Evolutionary conservation across 2,113 vertebrate genomes (phyloP), one percentile per base, ranked within the genome.

Genomic region (Ammodramus savannarum): DNA sequence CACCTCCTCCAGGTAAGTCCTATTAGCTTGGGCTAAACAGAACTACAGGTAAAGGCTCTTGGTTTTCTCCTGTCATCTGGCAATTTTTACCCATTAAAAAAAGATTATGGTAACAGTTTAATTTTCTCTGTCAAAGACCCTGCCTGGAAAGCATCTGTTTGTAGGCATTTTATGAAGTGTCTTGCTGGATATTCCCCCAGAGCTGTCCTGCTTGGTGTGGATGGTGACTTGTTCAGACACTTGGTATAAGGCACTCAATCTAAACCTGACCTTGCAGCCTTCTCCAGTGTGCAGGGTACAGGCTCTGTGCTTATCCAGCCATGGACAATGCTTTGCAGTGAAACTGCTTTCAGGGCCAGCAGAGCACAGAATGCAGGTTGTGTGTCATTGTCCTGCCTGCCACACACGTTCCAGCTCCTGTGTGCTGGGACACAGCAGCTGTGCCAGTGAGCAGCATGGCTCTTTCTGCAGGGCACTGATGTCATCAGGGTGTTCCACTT

Each of bases 1-100:
- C 99, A 0, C 99, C 98, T 16, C 99, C 99, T 49, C 99, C 99
- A 96, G 99, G 99, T 99, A 96, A 97, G 92, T 77, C 34, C 25
- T 39, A 26, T 68, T 58, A 43, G 58, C 55, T 68, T 5, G 5
- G 32, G 36, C 36, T 59, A 63, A 81, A 8, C 21, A 27, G 27
- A 78, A 55, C 23, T 68, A 16, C 38, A 48, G 0, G 48, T 16
- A 32, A 11, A 59, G 21, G 19, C 34, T 73, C 75, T 32, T 2
- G 1, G 25, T 89, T 87, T 65, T 61, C 9, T 69, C 14, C 46
- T 72, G 41, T 38, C 26, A 58, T 36, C 19, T 74, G n/a, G 23
- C 27, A 55, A 26, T 26, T 65, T 75, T 71, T 75, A 51, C 21
- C 5, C 22, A 31, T 48, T 57, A 10, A n/a, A 74, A 74, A 78